Evolutionary conservation across 2,797 vertebrate genomes (phyloP).

Genomic region (Thamnophis elegans): DNA sequence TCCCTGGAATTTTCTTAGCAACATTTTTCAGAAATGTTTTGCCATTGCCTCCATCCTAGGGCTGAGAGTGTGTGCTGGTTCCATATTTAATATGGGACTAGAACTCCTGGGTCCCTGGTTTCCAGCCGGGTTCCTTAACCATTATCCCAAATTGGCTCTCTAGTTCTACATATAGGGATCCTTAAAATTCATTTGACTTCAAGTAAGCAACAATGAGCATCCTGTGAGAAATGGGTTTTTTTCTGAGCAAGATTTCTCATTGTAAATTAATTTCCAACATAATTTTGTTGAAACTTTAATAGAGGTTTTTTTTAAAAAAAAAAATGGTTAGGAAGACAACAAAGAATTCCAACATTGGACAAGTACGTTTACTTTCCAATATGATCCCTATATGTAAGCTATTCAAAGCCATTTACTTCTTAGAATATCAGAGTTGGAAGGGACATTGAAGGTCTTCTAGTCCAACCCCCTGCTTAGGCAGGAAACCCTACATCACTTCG

Average conservation of each 20-base stretch:
- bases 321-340: not conserved
- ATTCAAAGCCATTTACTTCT: not conserved
- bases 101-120: not conserved
- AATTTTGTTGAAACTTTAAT: not conserved
- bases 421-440: too few relatives aligned
- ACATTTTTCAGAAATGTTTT: not conserved
- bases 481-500: too few relatives aligned
- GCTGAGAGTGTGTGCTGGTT: not conserved
- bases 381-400: conserved; percentile 14
- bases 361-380: not conserved
- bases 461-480: too few relatives aligned
- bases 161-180: not conserved
- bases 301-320: not conserved
- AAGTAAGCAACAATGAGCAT: not conserved
- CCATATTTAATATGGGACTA: not conserved
- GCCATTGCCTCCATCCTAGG: not conserved
- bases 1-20: not conserved
- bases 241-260: not conserved
- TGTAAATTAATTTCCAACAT: not conserved
- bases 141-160: not conserved
- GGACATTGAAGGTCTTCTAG: too few relatives aligned
- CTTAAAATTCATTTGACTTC: not conserved
- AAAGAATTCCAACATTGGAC: not conserved
- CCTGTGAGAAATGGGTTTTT: not conserved
- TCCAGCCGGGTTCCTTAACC: not conserved